A percentile compares a stretch with the other conserved stretches of the same genome.
Evolutionary conservation across 2,888 invertebrate genomes (phyloP).

Genomic region (Sipunculus nudus): DNA sequence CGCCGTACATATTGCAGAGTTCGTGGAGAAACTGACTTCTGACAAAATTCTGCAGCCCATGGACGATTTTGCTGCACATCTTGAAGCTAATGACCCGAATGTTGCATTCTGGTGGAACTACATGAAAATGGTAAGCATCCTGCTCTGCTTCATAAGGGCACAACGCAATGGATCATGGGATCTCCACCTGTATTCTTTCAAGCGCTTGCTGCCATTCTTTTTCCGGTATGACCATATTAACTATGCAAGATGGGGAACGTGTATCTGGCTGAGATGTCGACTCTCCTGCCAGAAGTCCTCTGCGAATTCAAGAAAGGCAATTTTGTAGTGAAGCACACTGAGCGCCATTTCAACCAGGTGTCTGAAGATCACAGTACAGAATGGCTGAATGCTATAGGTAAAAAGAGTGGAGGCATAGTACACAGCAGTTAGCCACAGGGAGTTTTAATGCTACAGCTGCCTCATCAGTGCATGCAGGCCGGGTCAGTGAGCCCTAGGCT

Average conservation of each 20-base stretch:
- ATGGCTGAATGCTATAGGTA: constrained; percentile 21
- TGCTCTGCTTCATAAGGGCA: constrained; percentile 12
- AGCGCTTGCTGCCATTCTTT: constrained; percentile 13
- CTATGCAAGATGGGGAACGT: constrained; percentile 15
- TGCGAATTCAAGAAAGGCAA: constrained; percentile 21
- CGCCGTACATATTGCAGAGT: not conserved
- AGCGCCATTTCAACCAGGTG: constrained; percentile 23
- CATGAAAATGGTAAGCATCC: constrained; percentile 11
- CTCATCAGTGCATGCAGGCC: no score
- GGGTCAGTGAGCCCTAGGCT: no score
- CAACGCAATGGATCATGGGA: constrained; percentile 12
- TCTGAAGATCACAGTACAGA: constrained; percentile 21
- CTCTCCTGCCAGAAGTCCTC: not conserved
- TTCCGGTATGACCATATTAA: constrained; percentile 15
- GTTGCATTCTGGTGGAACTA: constrained; percentile 15
- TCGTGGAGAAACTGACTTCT: constrained; percentile 2
- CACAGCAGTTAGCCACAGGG: no score
- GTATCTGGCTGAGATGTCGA: constrained; percentile 12
- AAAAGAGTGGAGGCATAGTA: constrained; percentile 22
- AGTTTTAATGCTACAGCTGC: no score
- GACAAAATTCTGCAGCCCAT: constrained; percentile 1
- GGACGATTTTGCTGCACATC: not conserved
- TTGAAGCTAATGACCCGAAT: constrained; percentile 1
- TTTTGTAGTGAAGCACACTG: constrained; percentile 21
- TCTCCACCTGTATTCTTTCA: constrained; percentile 13